Conservation (phyloP, 1,140 invertebrate genomes). For the Drosophila jambulina region DNA sequence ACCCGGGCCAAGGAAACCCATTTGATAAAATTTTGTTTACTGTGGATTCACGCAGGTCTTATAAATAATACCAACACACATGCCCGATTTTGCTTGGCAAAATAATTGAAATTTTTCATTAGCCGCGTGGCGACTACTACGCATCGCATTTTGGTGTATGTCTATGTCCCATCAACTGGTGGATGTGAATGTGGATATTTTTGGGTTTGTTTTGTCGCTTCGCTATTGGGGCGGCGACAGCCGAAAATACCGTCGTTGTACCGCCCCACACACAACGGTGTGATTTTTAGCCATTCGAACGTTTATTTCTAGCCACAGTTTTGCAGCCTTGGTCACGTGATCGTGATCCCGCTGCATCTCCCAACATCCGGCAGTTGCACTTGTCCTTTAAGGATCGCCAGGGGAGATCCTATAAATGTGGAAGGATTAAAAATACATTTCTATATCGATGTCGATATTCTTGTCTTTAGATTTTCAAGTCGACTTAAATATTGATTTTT, state of each 20-base stretch:
- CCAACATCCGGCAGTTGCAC: constrained; percentile 20
- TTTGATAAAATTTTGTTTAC: constrained; percentile 42
- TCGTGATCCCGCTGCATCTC: constrained; percentile 16
- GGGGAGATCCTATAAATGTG: background rate
- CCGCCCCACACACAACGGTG: constrained; percentile 23
- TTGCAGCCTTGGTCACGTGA: constrained; percentile 48
- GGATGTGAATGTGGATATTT: constrained; percentile 50
- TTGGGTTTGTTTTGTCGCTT: constrained; percentile 58
- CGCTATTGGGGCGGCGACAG: constrained; percentile 48
- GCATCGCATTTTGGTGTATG: constrained; percentile 46
- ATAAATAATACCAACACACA: constrained; percentile 17
- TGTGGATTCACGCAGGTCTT: constrained; percentile 38
- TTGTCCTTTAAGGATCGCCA: constrained; percentile 14
- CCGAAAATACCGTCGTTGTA: constrained; percentile 59
- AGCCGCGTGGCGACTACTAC: constrained; percentile 55
- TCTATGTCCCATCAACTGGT: constrained; percentile 39
- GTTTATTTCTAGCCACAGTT: constrained; percentile 40
- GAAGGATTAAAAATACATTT: background rate
- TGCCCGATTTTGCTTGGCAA: constrained; percentile 45
- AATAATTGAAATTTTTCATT: constrained; percentile 61
- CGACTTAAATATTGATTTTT: background rate
- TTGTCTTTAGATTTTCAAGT: background rate
- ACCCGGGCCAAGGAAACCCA: background rate
- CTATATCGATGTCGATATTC: background rate
- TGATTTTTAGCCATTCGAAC: constrained; percentile 39